Base-by-base conservation (phyloP, 2,797 vertebrate species). In the Remorina albescens region DNA sequence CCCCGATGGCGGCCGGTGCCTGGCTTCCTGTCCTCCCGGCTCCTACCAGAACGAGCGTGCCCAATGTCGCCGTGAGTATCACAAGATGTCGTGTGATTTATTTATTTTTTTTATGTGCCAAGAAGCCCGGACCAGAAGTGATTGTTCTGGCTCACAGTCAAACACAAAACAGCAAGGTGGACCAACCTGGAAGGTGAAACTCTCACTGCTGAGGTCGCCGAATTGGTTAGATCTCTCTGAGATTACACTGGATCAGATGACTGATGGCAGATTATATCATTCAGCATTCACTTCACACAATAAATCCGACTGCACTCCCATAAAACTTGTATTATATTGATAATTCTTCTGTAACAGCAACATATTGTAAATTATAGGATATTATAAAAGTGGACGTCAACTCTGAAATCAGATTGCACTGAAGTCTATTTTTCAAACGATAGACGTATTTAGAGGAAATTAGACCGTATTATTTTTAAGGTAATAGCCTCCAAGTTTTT, bases 21-120 rank as follows among this genome's bases (percentile, higher is more conserved):
- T 97, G 87, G 2, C 89, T 2, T 83, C 86, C 12, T 99, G 98
- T 36, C 95, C 95, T 15, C 60, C 88, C 0, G 94, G 95, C 1
- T 95, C 94, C 74, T 96, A 95, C 74, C 95, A 86, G 83, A 82
- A 83, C 26, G 89, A 95, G 70, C 90, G 60, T 70, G 80, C 86
- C 50, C 89, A 88, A 67, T 99, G 98, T 71, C 72, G 80, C 90
- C 91, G 98, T 99, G 95, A 94, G 94, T 91, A 67, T 18, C 41
- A 1, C 36, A 8, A 16, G 2, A 8, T 21, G 26, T 25, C 28
- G 6, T 6, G 56, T 57, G 30, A 23, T n/a, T n/a, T 9, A 0
- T 8, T 37, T n/a, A n/a, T n/a, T n/a, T n/a, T n/a, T n/a, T n/a
- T n/a, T n/a, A n/a, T n/a, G 8, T n/a, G 46, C 8, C 39, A n/a